Evolutionary conservation across 1,140 invertebrate species (phyloP).

Genomic region (Fopius arisanus): DNA sequence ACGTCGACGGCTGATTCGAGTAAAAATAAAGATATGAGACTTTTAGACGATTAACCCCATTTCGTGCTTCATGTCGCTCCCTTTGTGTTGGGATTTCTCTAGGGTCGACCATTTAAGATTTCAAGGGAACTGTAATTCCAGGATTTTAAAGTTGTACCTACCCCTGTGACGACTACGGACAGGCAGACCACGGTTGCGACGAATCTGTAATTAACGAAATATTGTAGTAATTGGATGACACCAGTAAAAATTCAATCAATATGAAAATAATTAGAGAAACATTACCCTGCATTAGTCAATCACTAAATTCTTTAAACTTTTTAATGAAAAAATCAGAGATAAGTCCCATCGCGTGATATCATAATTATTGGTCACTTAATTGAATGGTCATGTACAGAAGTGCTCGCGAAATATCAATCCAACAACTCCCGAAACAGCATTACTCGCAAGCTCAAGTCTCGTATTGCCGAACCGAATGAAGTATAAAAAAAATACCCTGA

Average conservation of each 20-base stretch:
- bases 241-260: too few species aligned
- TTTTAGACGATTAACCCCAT: background rate
- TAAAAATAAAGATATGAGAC: background rate
- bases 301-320: too few species aligned
- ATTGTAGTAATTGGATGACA: too few species aligned
- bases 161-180: constrained; percentile 52
- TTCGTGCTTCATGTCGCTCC: background rate
- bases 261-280: too few species aligned
- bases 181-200: constrained; percentile 55
- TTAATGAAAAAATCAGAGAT: too few species aligned
- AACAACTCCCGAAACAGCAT: background rate
- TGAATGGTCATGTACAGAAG: background rate
- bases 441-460: background rate
- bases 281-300: too few species aligned
- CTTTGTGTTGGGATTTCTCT: background rate
- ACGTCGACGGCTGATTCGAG: background rate
- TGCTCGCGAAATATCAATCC: background rate
- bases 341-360: background rate
- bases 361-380: background rate
- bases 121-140: background rate
- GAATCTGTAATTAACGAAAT: constrained; percentile 55
- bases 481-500: background rate
- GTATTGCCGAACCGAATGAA: background rate
- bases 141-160: constrained; percentile 46
- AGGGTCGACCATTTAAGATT: background rate